Evolutionary conservation across 2,113 vertebrate species (phyloP).

Genomic region (Anhinga rufa): DNA sequence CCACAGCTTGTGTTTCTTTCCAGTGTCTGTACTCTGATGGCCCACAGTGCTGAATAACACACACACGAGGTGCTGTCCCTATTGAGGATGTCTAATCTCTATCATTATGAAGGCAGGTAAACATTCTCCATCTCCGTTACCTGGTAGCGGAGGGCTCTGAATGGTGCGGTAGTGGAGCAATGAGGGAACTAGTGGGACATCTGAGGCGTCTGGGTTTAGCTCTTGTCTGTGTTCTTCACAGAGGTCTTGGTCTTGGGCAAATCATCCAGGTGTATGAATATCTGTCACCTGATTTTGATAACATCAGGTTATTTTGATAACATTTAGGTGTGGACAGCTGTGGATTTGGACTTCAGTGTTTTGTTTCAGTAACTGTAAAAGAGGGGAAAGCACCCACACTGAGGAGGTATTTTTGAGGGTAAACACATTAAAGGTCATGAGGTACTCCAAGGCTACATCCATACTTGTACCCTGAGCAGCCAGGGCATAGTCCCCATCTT

Average conservation of each 20-base stretch:
- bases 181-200: background rate
- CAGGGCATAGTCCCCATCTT: background rate
- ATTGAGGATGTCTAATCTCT: background rate
- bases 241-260: background rate
- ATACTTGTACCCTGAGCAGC: background rate
- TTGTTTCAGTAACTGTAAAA: background rate
- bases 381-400: background rate
- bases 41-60: background rate
- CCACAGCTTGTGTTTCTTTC: background rate
- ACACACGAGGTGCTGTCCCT: background rate
- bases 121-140: background rate
- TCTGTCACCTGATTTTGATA: background rate
- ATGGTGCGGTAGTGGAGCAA: fast-evolving
- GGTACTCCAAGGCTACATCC: background rate
- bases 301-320: background rate
- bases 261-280: background rate
- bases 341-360: background rate
- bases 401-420: background rate
- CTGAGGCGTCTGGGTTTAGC: background rate
- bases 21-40: background rate
- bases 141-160: background rate
- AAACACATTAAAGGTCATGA: background rate
- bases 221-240: background rate
- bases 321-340: background rate
- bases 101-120: background rate